Evolutionary conservation across 37 sponge, comb jelly and placozoan species (phyloP).

Genomic region (Beroe forskalii): DNA sequence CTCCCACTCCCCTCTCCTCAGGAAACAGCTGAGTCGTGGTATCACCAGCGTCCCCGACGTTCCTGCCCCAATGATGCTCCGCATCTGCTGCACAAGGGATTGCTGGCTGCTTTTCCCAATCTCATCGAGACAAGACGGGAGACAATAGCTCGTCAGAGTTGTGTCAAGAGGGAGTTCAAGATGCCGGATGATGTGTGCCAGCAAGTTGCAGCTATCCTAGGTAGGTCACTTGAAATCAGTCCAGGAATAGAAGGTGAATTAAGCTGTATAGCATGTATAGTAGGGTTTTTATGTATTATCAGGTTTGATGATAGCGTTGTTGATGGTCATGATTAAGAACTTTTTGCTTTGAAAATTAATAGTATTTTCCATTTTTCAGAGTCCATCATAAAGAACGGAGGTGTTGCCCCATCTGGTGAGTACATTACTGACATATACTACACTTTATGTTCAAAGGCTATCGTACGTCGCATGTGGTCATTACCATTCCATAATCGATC

Average conservation of each 20-base stretch:
- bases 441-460: too few species aligned
- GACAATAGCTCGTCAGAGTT: constrained; percentile 40
- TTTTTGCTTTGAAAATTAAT: too few species aligned
- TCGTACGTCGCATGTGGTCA: too few species aligned
- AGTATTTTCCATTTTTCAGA: neutral
- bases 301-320: too few species aligned
- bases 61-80: constrained; percentile 51
- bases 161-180: constrained; percentile 59
- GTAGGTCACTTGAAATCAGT: constrained; percentile 5
- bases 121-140: constrained; percentile 35
- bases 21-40: constrained; percentile 53
- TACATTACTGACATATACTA: too few species aligned
- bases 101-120: constrained; percentile 48
- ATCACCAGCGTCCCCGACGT: constrained; percentile 31
- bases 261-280: too few species aligned
- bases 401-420: constrained; percentile 37
- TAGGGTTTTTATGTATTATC: too few species aligned
- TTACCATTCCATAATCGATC: too few species aligned
- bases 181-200: constrained; percentile 56
- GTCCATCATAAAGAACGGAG: constrained; percentile 47
- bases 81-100: constrained; percentile 40
- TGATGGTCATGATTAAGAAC: too few species aligned
- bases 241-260: too few species aligned
- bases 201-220: constrained; percentile 53
- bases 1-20: neutral